These are phyloP conservation scores for Anarhynchus alexandrinus DNA, from an alignment of 2,113 vertebrate species.

Conservation along the genomic window DNA sequence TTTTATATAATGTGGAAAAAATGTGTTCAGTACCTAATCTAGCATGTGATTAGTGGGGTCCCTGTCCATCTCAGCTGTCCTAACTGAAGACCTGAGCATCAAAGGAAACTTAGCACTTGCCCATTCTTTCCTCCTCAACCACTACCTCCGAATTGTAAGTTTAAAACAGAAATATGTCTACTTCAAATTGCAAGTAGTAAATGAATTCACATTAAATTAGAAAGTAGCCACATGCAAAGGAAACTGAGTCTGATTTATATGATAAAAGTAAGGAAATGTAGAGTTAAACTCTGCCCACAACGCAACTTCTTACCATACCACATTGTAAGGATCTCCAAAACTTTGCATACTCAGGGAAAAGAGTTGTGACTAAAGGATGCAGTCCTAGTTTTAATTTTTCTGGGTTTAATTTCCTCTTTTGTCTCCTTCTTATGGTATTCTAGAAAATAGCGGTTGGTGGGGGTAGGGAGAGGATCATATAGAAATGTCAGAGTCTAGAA, in stretches of 20 bases:
- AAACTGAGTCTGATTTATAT: background rate
- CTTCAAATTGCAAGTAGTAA: background rate
- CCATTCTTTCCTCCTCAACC: background rate
- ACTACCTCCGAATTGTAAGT: background rate
- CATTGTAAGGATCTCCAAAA: background rate
- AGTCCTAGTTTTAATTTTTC: background rate
- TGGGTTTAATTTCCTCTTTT: background rate
- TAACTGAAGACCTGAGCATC: background rate
- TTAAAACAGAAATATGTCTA: background rate
- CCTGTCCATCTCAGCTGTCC: background rate
- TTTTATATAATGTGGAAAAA: background rate
- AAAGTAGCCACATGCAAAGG: background rate
- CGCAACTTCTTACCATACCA: background rate
- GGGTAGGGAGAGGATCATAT: background rate
- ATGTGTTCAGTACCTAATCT: background rate
- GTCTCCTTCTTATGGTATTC: background rate
- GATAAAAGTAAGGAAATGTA: background rate
- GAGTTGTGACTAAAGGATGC: background rate
- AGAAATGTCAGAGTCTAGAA: background rate
- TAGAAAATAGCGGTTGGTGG: background rate
- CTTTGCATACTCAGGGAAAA: background rate
- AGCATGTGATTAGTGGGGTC: background rate
- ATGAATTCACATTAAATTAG: background rate
- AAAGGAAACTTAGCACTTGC: background rate
- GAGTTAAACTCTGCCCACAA: background rate